Evolutionary conservation across 2,888 invertebrate species (phyloP).

Genomic region (Diogma glabrata): DNA sequence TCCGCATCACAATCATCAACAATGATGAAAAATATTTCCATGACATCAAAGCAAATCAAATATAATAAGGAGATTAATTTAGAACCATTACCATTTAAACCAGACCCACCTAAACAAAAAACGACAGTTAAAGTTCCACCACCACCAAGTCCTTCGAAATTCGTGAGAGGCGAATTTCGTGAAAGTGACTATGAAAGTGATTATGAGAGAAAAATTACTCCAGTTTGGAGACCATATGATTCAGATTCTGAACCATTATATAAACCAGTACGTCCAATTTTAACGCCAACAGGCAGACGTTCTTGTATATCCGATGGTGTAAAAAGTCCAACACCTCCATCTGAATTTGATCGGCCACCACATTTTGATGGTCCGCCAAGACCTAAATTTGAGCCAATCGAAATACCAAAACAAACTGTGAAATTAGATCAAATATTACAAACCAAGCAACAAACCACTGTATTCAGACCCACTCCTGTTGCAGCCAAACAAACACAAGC

Average conservation of each 20-base stretch:
- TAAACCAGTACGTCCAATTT: conserved; percentile 44
- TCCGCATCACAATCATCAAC: conserved; percentile 32
- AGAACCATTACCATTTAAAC: conserved; percentile 38
- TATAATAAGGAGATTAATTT: conserved; percentile 21
- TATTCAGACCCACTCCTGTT: conserved; percentile 43
- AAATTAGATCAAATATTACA: conserved; percentile 31
- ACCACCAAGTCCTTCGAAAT: conserved; percentile 52
- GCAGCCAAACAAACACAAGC: conserved; percentile 34
- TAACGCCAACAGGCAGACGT: conserved; percentile 40
- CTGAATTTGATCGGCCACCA: conserved; percentile 43
- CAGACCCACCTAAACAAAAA: conserved; percentile 32
- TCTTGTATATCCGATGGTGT: conserved; percentile 36
- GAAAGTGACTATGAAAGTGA: conserved; percentile 65
- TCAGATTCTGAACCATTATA: conserved; percentile 41
- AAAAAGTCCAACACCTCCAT: conserved; percentile 44
- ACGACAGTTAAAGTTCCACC: conserved; percentile 36
- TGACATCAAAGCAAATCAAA: conserved; percentile 29
- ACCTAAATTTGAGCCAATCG: conserved; percentile 48
- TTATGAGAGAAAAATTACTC: conserved; percentile 49
- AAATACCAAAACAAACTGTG: conserved; percentile 29
- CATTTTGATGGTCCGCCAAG: conserved; percentile 35
- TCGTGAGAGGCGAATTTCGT: conserved; percentile 50
- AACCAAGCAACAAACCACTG: conserved; percentile 27
- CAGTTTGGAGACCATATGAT: conserved; percentile 46
- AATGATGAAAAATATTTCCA: conserved; percentile 38